Conservation (phyloP, 1,140 invertebrate genomes). For the Drosophila kohkoa region DNA sequence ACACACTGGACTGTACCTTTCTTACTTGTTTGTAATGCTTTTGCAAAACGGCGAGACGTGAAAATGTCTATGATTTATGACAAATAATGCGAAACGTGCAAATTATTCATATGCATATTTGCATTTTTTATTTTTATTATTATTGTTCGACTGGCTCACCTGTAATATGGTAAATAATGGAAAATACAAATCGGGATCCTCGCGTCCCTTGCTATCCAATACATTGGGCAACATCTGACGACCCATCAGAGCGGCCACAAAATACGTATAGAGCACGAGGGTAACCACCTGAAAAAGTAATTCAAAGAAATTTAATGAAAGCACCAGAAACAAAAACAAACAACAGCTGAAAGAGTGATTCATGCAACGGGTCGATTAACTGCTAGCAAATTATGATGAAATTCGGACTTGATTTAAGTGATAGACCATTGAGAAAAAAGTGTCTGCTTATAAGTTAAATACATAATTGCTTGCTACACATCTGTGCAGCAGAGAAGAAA, state of each 20-base stretch:
- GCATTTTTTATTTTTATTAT: slow-evolving; percentile 20
- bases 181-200: slow-evolving; percentile 94
- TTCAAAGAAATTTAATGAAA: slow-evolving; percentile 9
- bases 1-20: no score
- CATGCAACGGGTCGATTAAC: no score
- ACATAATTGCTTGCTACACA: background rate
- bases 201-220: slow-evolving; percentile 84
- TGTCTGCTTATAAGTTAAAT: background rate
- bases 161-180: slow-evolving; percentile 96
- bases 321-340: background rate
- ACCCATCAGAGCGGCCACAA: slow-evolving; percentile 94
- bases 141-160: slow-evolving; percentile 85
- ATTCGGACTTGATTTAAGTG: background rate
- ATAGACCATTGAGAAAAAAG: background rate
- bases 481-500: background rate
- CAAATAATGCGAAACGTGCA: slow-evolving; percentile 66
- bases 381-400: background rate
- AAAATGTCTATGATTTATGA: slow-evolving; percentile 62
- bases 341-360: background rate
- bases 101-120: slow-evolving; percentile 49
- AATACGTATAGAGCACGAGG: slow-evolving; percentile 95
- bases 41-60: slow-evolving; percentile 62
- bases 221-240: slow-evolving; percentile 91
- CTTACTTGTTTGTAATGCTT: slow-evolving; percentile 29
- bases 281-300: slow-evolving; percentile 92